Conservation (phyloP, 2,888 invertebrate genomes). For the Nasonovia ribisnigri region DNA sequence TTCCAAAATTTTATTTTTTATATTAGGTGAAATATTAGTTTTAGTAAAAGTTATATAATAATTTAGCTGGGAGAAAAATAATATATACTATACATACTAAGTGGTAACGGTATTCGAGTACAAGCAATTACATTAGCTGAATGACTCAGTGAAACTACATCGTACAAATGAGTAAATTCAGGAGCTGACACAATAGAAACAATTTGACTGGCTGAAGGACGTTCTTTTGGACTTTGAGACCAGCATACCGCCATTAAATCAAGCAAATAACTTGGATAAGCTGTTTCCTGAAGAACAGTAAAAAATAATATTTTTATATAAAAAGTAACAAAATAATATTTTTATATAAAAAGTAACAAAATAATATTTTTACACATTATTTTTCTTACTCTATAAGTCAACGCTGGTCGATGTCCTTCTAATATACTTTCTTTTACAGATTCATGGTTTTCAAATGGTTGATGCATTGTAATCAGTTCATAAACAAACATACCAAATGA, state of each 20-base stretch:
- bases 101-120: constrained; percentile 72
- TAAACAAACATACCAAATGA: constrained; percentile 99
- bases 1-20: not conserved
- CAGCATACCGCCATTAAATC: constrained; percentile 97
- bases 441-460: constrained; percentile 96
- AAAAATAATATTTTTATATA: not conserved
- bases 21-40: not conserved
- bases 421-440: constrained; percentile 96
- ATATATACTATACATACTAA: constrained; percentile 43
- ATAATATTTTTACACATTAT: not conserved
- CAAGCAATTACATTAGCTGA: constrained; percentile 78
- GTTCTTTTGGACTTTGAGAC: constrained; percentile 82
- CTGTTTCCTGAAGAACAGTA: constrained; percentile 75
- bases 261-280: constrained; percentile 88
- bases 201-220: constrained; percentile 95
- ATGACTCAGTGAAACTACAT: constrained; percentile 81
- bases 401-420: constrained; percentile 91
- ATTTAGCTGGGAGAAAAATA: not conserved
- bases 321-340: not conserved
- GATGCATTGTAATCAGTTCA: constrained; percentile 91
- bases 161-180: constrained; percentile 90
- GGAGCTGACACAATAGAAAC: constrained; percentile 93
- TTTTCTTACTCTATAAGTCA: constrained; percentile 81
- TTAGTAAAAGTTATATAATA: not conserved
- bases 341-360: not conserved